A percentile compares a stretch with the other conserved stretches of the same genome.
Conservation (phyloP, 2,113 vertebrate species). For the Bubo scandiacus region DNA sequence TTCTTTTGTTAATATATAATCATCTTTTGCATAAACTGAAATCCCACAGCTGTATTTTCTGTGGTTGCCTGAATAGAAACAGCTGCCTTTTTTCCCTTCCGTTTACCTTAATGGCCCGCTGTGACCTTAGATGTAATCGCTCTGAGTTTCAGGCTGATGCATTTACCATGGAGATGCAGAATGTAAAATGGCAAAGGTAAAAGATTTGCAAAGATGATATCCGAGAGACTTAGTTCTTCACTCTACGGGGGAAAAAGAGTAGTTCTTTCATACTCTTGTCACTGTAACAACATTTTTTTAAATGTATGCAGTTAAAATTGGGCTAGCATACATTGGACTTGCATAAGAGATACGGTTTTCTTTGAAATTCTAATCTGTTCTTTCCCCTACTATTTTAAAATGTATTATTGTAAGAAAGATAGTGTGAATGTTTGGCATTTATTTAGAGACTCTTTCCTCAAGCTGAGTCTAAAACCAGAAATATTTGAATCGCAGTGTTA, state of each 20-base stretch:
- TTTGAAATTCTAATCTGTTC: conserved; percentile 27
- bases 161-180: background rate
- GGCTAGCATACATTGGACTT: background rate
- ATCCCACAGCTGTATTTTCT: background rate
- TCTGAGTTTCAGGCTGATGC: background rate
- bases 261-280: background rate
- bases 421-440: background rate
- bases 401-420: background rate
- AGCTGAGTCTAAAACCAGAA: background rate
- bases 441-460: background rate
- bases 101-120: background rate
- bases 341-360: background rate
- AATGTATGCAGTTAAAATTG: background rate
- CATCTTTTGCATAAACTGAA: background rate
- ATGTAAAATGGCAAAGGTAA: background rate
- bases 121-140: background rate
- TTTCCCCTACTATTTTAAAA: background rate
- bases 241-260: rapidly evolving
- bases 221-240: background rate
- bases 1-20: background rate
- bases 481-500: background rate
- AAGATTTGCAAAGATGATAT: background rate
- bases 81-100: background rate
- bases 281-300: background rate
- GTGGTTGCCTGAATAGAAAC: background rate